These are phyloP conservation scores for Heliconius himera DNA, from an alignment of 1,140 invertebrate species.

Conservation along the genomic window DNA sequence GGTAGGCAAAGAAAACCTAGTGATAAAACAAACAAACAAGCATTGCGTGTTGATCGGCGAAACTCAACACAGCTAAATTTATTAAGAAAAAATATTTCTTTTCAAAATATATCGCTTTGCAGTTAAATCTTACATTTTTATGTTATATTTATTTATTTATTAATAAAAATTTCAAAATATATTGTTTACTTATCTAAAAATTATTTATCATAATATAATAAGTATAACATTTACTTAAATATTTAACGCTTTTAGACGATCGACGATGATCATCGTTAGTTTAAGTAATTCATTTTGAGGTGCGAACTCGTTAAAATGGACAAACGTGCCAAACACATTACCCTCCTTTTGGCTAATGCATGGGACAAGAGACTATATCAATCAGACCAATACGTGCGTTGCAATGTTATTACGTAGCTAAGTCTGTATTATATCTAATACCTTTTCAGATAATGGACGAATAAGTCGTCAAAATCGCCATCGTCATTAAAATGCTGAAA, in stretches of 20 bases:
- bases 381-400: not conserved
- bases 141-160: no score
- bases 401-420: not conserved
- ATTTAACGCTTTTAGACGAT: not conserved
- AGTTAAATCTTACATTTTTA: no score
- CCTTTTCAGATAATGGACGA: no score
- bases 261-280: not conserved
- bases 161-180: not conserved
- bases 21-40: no score
- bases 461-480: no score
- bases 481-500: no score
- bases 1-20: no score
- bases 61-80: not conserved
- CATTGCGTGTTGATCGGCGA: no score
- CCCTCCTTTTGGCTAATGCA: slow-evolving; percentile 12
- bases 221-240: not conserved
- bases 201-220: not conserved
- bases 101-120: no score
- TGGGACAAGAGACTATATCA: not conserved
- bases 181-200: not conserved
- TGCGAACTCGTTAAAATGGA: slow-evolving; percentile 16
- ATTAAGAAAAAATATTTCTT: not conserved
- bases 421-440: no score
- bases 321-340: slow-evolving; percentile 22
- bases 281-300: not conserved